Evolutionary conservation across 2,888 invertebrate species (phyloP).

Genomic region (Gryllus longicercus): DNA sequence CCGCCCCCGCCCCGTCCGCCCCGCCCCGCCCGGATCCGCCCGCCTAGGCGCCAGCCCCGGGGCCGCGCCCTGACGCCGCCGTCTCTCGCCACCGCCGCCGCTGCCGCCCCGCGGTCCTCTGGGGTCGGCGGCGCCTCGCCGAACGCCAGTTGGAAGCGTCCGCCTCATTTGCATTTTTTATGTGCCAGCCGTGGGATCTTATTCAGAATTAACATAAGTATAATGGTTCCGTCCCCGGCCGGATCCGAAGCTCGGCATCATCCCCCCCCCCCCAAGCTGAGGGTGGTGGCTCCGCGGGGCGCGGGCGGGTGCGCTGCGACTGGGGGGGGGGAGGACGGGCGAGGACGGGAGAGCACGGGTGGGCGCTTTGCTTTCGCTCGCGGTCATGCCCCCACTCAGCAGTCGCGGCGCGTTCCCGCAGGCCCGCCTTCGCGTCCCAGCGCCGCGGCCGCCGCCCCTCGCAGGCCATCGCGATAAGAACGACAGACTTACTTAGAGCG

Average conservation of each 20-base stretch:
- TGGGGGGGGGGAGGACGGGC: too few species aligned
- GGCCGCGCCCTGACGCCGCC: background rate
- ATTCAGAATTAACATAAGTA: conserved; percentile 11
- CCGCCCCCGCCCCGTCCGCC: background rate
- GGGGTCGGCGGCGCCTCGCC: background rate
- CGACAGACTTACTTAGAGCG: too few species aligned
- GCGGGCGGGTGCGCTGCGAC: too few species aligned
- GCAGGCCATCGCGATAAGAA: too few species aligned
- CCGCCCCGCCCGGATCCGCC: background rate
- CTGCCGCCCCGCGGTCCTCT: background rate
- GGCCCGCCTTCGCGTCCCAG: too few species aligned
- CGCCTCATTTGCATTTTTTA: background rate
- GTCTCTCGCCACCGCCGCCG: background rate
- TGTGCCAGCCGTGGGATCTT: conserved; percentile 17
- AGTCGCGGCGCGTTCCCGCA: too few species aligned
- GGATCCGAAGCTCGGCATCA: background rate
- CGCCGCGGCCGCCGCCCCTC: too few species aligned
- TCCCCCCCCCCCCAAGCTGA: too few species aligned
- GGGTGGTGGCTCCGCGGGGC: too few species aligned
- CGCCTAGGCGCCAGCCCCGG: background rate
- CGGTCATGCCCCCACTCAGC: too few species aligned
- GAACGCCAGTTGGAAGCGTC: background rate
- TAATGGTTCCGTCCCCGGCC: conserved; percentile 4
- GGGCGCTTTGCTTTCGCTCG: too few species aligned
- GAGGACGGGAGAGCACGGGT: too few species aligned